phyloP scores from a whole-genome alignment of 1,140 invertebrate genomes.

The Meloidogyne exigua region DNA sequence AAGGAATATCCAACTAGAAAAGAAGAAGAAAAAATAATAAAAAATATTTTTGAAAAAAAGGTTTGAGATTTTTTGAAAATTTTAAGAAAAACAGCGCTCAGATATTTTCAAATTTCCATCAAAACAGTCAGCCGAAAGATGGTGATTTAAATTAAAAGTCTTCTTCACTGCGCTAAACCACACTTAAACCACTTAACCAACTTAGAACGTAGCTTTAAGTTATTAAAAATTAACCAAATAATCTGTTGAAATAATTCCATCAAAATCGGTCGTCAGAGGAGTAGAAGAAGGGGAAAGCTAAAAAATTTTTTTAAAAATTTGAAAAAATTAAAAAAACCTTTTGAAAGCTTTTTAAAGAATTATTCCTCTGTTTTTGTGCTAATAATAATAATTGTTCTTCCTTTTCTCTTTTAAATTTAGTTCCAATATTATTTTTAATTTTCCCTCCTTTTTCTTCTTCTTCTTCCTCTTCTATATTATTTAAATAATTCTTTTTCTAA shows the following conservation, averaged over 20 bases:
- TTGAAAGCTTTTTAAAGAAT: not conserved
- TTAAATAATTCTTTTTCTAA: not conserved
- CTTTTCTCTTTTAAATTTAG: not conserved
- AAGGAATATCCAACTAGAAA: slow-evolving; percentile 14
- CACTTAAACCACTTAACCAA: not conserved
- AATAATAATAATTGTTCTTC: not conserved
- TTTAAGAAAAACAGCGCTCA: not conserved
- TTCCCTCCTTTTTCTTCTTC: not conserved
- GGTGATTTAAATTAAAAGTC: not conserved
- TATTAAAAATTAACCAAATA: not conserved
- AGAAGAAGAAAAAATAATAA: not conserved
- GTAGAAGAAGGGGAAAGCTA: not conserved
- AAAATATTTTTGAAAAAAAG: not conserved
- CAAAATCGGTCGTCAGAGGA: not conserved
- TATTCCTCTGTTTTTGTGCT: not conserved
- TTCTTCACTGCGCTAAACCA: not conserved
- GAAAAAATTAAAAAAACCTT: not conserved
- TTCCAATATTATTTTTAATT: not conserved
- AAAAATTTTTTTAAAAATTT: too few relatives aligned
- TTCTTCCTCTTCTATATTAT: not conserved
- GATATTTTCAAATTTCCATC: not conserved
- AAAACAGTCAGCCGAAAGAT: not conserved
- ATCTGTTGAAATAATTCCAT: not conserved
- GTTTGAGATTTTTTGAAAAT: too few relatives aligned
- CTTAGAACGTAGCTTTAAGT: not conserved